These are phyloP conservation scores for Pectinophora gossypiella DNA, from an alignment of 1,140 invertebrate genomes.

Conservation along the genomic window DNA sequence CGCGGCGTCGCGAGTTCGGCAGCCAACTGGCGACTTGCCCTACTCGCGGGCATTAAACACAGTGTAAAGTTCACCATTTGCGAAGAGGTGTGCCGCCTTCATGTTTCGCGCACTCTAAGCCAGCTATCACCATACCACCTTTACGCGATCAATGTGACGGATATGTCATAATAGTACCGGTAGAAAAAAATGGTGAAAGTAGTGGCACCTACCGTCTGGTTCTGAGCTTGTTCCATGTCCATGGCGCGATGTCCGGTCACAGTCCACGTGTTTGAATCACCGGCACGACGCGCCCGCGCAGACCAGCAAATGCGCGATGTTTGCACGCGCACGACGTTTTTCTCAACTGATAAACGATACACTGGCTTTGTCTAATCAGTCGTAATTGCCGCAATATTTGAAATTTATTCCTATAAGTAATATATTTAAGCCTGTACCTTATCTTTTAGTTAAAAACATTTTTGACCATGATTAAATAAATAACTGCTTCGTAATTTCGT, in stretches of 20 bases:
- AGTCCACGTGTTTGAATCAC: conserved; percentile 26
- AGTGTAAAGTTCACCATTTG: not conserved
- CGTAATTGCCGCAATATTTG: conserved; percentile 12
- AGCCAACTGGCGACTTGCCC: conserved; percentile 69
- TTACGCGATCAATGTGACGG: too few relatives aligned
- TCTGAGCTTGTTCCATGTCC: conserved; percentile 23
- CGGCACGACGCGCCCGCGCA: conserved; percentile 14
- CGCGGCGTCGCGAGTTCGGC: conserved; percentile 40
- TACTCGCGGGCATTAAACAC: conserved; percentile 11
- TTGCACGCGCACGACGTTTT: conserved; percentile 25
- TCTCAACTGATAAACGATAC: conserved; percentile 34
- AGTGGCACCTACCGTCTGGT: conserved; percentile 25
- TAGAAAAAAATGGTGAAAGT: not conserved
- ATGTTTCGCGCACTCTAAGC: not conserved
- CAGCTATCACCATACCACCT: too few relatives aligned
- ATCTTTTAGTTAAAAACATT: too few relatives aligned
- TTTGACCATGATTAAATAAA: too few relatives aligned
- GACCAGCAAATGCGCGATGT: conserved; percentile 20
- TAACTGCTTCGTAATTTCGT: too few relatives aligned
- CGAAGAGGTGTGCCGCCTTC: not conserved
- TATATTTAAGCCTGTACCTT: too few relatives aligned
- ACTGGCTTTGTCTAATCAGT: not conserved
- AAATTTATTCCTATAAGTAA: conserved; percentile 9
- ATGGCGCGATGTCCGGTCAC: conserved; percentile 15
- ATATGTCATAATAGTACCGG: too few relatives aligned